Base-by-base conservation (phyloP, 2,888 invertebrate species). In the Atherix ibis region DNA sequence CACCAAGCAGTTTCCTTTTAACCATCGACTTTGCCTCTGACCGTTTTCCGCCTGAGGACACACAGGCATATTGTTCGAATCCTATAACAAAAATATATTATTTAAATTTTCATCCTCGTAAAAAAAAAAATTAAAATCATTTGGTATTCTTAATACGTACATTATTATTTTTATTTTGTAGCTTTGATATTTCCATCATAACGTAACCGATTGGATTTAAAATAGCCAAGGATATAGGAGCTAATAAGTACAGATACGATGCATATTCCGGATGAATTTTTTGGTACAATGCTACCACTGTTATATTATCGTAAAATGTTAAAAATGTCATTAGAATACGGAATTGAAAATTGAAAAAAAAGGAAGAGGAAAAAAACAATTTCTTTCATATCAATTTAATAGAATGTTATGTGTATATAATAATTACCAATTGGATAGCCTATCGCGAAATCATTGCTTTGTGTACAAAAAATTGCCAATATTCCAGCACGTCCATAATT, bases 371-470 rank as follows among this genome's bases (percentile, higher is more conserved):
- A n/a, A n/a, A n/a, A n/a, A n/a, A n/a, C n/a, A n/a, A n/a, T n/a
- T n/a, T n/a, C n/a, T n/a, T n/a, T n/a, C n/a, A n/a, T n/a, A n/a
- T n/a, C n/a, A n/a, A n/a, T n/a, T n/a, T n/a, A n/a, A n/a, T n/a
- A n/a, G n/a, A n/a, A n/a, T n/a, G n/a, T n/a, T n/a, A n/a, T n/a
- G n/a, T n/a, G n/a, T n/a, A n/a, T n/a, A n/a, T n/a, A n/a, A n/a
- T n/a, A n/a, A n/a, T 46, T 41, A 58, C 91, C 79, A 47, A 94
- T 89, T 5, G 95, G 94, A 63, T 81, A 91, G 40, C 94, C 94
- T 46, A 95, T 73, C 14, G 95, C 94, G 65, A 95, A 94, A 62
- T 95, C 95, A 68, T 95, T 95, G 55, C 91, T 92, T 56, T 94
- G 94, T 1, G 94, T 94, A 47, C 85, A 82, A 58, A 94, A 94